These are phyloP conservation scores for Lepisosteus osseus DNA, from an alignment of 2,113 vertebrate species.

Conservation along the genomic window DNA sequence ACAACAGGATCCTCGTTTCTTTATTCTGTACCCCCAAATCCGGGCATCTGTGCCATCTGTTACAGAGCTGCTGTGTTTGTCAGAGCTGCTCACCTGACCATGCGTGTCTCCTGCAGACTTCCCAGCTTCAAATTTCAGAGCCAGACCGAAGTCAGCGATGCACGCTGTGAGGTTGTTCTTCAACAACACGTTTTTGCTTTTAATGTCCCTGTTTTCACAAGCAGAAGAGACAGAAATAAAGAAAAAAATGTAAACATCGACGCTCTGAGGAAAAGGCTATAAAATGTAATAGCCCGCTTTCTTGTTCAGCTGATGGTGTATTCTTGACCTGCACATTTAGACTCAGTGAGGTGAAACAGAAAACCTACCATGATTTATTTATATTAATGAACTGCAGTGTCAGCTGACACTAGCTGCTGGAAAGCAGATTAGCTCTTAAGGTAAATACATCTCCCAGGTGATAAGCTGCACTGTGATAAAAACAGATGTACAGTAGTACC, in stretches of 20 bases:
- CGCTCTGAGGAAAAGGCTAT: neutral
- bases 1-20: neutral
- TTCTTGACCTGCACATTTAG: too few species aligned
- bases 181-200: conserved; percentile 95
- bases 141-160: conserved; percentile 93
- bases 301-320: too few species aligned
- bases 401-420: neutral
- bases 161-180: conserved; percentile 92
- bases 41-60: too few species aligned
- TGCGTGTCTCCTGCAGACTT: conserved; percentile 96
- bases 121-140: conserved; percentile 93
- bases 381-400: neutral
- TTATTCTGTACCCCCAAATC: neutral
- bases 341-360: neutral
- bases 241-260: neutral
- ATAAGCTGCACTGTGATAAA: neutral
- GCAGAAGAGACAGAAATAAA: neutral
- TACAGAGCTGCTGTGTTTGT: neutral
- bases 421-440: neutral
- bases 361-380: neutral
- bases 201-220: conserved; percentile 82
- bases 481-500: too few species aligned
- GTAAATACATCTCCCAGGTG: neutral
- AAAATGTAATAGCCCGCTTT: too few species aligned
- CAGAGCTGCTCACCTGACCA: conserved; percentile 78